These are phyloP conservation scores for Lathamus discolor DNA, from an alignment of 2,113 vertebrate species.

Conservation along the genomic window DNA sequence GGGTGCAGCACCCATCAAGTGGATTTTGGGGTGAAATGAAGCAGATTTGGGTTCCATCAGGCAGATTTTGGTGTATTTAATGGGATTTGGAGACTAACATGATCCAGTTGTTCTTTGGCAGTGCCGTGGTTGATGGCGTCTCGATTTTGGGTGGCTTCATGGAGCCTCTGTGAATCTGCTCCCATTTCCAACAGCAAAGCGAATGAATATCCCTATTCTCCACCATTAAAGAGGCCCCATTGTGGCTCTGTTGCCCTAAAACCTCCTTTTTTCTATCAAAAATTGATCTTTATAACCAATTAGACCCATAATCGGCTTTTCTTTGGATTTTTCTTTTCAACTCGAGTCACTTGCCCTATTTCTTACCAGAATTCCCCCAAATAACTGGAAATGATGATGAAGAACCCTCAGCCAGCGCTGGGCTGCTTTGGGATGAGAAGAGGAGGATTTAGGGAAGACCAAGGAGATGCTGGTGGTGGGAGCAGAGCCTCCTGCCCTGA, in stretches of 20 bases:
- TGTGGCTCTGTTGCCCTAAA: neutral
- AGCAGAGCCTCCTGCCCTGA: accelerated
- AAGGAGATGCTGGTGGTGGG: neutral
- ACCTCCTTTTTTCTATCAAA: neutral
- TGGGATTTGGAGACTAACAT: neutral
- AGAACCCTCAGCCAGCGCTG: neutral
- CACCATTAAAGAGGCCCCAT: neutral
- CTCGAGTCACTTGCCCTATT: accelerated
- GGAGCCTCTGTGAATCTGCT: neutral
- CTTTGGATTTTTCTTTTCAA: accelerated
- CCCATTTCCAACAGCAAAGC: neutral
- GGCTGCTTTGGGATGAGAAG: neutral
- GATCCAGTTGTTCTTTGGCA: too few relatives aligned
- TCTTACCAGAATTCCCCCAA: neutral
- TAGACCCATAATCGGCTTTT: accelerated
- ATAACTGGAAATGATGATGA: neutral
- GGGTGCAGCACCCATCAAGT: neutral
- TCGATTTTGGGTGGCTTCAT: accelerated
- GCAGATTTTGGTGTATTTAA: neutral
- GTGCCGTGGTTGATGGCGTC: accelerated
- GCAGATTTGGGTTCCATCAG: neutral
- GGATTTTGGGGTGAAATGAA: neutral
- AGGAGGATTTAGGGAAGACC: neutral
- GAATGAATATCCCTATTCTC: neutral
- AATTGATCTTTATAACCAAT: neutral